phyloP scores from a whole-genome alignment of 2,888 invertebrate genomes.

The Chalcosyrphus nemorum region DNA sequence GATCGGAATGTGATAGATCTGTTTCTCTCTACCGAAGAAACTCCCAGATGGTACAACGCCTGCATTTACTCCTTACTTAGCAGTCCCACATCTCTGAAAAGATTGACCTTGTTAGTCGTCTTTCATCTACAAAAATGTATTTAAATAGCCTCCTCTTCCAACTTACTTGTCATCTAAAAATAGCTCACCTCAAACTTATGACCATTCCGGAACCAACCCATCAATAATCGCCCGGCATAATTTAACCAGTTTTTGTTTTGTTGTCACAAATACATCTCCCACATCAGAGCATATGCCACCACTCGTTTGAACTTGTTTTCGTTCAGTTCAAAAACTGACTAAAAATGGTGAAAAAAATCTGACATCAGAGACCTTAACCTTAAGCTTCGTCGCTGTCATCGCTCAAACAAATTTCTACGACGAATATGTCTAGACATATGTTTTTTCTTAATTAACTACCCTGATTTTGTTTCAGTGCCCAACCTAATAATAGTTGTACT shows the following conservation, averaged over 20 bases:
- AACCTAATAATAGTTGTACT: background rate
- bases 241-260: background rate
- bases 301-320: constrained; percentile 3
- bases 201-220: constrained; percentile 7
- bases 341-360: background rate
- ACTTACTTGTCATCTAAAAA: constrained; percentile 10
- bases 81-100: too few species aligned
- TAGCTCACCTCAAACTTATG: background rate
- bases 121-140: too few species aligned
- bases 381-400: constrained; percentile 13
- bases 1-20: too few species aligned
- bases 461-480: too few species aligned
- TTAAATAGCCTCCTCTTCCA: too few species aligned
- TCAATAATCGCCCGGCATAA: constrained; percentile 12
- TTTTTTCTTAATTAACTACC: constrained; percentile 20
- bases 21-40: too few species aligned
- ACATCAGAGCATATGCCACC: background rate
- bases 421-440: constrained; percentile 13
- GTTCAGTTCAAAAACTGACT: background rate
- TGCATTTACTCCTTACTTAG: too few species aligned
- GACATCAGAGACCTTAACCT: constrained; percentile 40
- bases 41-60: too few species aligned
- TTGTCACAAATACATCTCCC: constrained; percentile 8
- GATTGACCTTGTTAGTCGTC: too few species aligned
- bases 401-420: background rate